Percentiles rank a stretch among this genome's conserved stretches.
phyloP scores from a whole-genome alignment of 1,140 invertebrate species.

The Carcinoscorpius rotundicauda region DNA sequence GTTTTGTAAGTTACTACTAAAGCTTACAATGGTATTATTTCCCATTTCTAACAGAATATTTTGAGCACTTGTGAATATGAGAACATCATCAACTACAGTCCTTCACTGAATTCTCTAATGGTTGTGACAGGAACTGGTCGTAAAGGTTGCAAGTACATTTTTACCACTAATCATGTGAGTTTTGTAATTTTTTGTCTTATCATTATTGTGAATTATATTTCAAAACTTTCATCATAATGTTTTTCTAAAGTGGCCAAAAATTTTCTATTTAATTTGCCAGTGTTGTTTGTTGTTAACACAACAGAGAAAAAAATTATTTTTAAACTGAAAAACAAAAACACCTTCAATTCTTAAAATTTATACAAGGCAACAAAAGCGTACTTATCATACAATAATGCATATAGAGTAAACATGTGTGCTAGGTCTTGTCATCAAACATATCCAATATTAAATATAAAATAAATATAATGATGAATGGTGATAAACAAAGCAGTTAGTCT shows the following conservation, averaged over 20 bases:
- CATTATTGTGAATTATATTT: neutral
- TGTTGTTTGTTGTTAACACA: too few relatives aligned
- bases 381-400: too few relatives aligned
- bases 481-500: too few relatives aligned
- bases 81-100: conserved; percentile 72
- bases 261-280: too few relatives aligned
- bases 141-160: conserved; percentile 82
- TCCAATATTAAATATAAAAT: too few relatives aligned
- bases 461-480: too few relatives aligned
- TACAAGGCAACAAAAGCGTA: neutral
- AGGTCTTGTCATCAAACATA: too few relatives aligned
- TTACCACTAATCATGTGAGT: conserved; percentile 67
- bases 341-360: neutral
- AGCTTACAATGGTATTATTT: too few relatives aligned
- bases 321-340: neutral
- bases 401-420: too few relatives aligned
- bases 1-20: too few relatives aligned
- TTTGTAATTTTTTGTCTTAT: neutral
- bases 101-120: conserved; percentile 75
- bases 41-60: conserved; percentile 41
- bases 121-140: conserved; percentile 57
- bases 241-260: too few relatives aligned
- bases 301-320: neutral
- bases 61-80: conserved; percentile 80
- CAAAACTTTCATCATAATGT: neutral